These are phyloP conservation scores for Gymnothorax reevesii DNA, from an alignment of 2,797 vertebrate genomes.

Conservation along the genomic window DNA sequence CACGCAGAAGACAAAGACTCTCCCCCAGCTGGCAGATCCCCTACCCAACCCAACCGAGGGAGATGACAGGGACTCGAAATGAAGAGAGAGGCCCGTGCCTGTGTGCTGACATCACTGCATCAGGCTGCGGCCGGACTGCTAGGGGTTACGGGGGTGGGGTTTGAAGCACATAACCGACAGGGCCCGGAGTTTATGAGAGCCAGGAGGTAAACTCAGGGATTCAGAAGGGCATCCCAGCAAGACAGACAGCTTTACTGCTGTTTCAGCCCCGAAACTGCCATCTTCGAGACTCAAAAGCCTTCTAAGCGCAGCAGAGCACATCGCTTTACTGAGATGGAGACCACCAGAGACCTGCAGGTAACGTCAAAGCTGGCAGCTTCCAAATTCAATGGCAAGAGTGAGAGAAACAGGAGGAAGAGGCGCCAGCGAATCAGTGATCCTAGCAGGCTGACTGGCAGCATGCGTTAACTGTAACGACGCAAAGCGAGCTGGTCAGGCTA, in stretches of 20 bases:
- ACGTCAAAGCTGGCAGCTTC: too few relatives aligned
- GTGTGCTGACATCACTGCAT: not conserved
- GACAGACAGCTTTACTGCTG: not conserved
- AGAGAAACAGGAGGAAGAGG: conserved; percentile 45
- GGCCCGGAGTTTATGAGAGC: not conserved
- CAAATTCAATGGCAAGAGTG: not conserved
- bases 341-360: too few relatives aligned
- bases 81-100: conserved; percentile 5
- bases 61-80: conserved; percentile 14
- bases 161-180: too few relatives aligned
- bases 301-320: too few relatives aligned
- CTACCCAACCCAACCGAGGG: not conserved
- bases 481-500: conserved; percentile 68
- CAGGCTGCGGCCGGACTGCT: not conserved
- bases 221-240: not conserved
- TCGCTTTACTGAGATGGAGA: too few relatives aligned
- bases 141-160: not conserved
- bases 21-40: conserved; percentile 3
- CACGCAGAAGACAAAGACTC: not conserved
- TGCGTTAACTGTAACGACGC: conserved; percentile 73
- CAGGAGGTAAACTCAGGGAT: not conserved
- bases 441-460: conserved; percentile 56
- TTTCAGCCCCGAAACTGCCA: not conserved
- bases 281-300: not conserved
- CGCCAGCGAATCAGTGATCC: conserved; percentile 35